A percentile compares a stretch with the other conserved stretches of the same genome.
Conservation (phyloP, 2,888 invertebrate genomes). For the Ochropleura leucogaster region DNA sequence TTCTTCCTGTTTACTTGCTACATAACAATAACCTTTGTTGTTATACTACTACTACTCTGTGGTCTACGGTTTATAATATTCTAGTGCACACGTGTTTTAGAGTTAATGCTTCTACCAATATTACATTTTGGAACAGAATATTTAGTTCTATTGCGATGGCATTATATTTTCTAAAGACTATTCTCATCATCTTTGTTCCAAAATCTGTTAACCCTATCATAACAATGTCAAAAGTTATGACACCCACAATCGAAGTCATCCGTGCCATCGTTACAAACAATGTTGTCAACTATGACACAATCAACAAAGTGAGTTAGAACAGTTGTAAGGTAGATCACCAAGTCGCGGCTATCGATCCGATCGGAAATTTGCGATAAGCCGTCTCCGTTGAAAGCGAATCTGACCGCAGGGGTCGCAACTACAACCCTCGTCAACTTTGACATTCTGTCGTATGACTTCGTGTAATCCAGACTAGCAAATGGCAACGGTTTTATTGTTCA, state of each 20-base stretch:
- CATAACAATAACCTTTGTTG: constrained; percentile 17
- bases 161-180: not conserved
- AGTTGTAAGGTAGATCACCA: constrained; percentile 67
- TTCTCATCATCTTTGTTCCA: not conserved
- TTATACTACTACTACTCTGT: constrained; percentile 6
- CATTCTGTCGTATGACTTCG: constrained; percentile 70
- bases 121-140: not conserved
- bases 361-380: constrained; percentile 73
- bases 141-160: constrained; percentile 1
- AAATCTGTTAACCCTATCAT: constrained; percentile 36
- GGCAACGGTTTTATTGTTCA: constrained; percentile 20
- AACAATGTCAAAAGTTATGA: constrained; percentile 25
- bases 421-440: constrained; percentile 84
- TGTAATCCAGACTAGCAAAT: constrained; percentile 53
- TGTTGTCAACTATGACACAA: constrained; percentile 43
- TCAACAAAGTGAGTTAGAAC: constrained; percentile 59
- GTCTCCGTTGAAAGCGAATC: constrained; percentile 71
- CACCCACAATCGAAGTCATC: constrained; percentile 1
- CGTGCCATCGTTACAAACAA: constrained; percentile 43
- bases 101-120: not conserved
- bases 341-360: constrained; percentile 70
- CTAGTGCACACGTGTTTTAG: not conserved
- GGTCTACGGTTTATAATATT: not conserved
- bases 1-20: constrained; percentile 47
- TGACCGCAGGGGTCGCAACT: constrained; percentile 72